phyloP scores from a whole-genome alignment of 2,888 invertebrate species.

The Theodoxus fluviatilis region DNA sequence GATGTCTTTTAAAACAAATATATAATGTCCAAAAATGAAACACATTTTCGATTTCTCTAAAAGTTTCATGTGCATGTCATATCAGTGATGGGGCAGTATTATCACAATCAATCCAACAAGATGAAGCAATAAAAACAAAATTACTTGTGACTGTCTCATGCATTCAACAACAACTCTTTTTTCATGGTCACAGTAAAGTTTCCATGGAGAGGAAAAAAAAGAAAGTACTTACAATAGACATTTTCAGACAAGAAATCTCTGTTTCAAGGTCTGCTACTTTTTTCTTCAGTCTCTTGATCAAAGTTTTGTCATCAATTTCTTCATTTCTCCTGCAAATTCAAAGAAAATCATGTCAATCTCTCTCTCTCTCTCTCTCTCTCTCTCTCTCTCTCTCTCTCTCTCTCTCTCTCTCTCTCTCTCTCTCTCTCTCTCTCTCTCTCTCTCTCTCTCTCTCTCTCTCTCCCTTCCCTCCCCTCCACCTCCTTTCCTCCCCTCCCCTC shows the following conservation, averaged over 20 bases:
- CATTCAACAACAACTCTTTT: neutral
- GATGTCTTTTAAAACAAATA: conserved; percentile 2
- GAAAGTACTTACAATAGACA: conserved; percentile 35
- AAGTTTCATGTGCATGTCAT: neutral
- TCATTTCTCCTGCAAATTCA: conserved; percentile 52
- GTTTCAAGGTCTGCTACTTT: conserved; percentile 55
- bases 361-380: neutral
- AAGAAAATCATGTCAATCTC: neutral
- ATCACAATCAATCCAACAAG: too few species aligned
- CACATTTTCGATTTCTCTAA: neutral
- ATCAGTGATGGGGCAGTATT: too few species aligned
- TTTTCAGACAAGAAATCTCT: conserved; percentile 44
- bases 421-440: too few species aligned
- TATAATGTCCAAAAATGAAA: neutral
- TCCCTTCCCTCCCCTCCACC: too few species aligned
- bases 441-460: too few species aligned
- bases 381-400: neutral
- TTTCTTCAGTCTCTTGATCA: conserved; percentile 52
- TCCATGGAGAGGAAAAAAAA: too few species aligned
- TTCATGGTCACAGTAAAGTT: too few species aligned
- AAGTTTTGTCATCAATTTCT: conserved; percentile 58
- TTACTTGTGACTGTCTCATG: conserved; percentile 14
- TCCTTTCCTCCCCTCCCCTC: too few species aligned
- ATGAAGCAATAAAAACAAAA: too few species aligned
- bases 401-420: too few species aligned